These are phyloP conservation scores for Eretmocerus hayati DNA, from an alignment of 2,888 invertebrate species.

Conservation along the genomic window DNA sequence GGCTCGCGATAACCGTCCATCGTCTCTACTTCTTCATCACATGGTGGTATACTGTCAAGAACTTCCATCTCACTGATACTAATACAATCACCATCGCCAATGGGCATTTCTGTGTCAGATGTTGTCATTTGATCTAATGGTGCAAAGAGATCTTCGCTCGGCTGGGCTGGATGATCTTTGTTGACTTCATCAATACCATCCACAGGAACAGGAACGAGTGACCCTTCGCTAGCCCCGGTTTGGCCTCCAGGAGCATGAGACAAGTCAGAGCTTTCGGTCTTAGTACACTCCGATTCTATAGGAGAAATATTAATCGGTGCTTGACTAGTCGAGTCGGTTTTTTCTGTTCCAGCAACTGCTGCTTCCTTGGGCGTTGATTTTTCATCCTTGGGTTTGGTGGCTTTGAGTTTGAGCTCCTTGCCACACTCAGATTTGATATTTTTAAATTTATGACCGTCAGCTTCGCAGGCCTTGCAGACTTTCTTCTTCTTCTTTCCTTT, in stretches of 20 bases:
- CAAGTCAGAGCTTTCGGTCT: neutral
- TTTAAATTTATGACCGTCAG: conserved; percentile 28
- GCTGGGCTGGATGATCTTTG: neutral
- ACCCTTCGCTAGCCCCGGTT: neutral
- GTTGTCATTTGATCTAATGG: too few relatives aligned
- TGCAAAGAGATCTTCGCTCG: conserved; percentile 24
- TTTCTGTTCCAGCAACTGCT: neutral
- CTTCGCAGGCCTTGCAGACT: conserved; percentile 14
- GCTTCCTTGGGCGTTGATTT: too few relatives aligned
- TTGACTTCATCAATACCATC: neutral
- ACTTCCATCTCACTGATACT: conserved; percentile 16
- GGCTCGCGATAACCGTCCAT: neutral
- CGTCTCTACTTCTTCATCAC: neutral
- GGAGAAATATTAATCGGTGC: neutral
- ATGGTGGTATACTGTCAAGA: neutral
- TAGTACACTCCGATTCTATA: neutral
- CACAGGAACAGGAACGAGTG: conserved; percentile 2
- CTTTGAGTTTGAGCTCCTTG: conserved; percentile 36
- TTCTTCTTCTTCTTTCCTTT: conserved; percentile 18
- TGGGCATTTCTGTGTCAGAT: too few relatives aligned
- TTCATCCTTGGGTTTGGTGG: conserved; percentile 14
- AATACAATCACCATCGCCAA: conserved; percentile 24
- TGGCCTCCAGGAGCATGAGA: too few relatives aligned
- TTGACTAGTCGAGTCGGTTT: neutral
- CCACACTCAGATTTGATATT: conserved; percentile 37